Conservation (phyloP, 2,888 invertebrate species). For the Tiliacea citrago region DNA sequence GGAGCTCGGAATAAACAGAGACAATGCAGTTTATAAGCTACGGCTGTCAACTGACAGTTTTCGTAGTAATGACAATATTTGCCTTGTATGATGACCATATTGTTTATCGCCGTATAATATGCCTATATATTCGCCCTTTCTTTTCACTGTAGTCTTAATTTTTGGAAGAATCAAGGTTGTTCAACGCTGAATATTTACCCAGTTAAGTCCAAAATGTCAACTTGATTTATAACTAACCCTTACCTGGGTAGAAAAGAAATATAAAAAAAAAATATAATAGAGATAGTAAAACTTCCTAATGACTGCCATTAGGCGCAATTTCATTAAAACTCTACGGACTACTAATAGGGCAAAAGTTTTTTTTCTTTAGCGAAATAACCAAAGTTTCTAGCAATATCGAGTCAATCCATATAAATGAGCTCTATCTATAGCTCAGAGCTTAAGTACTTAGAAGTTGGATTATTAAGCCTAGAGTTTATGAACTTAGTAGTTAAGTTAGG, state of each 20-base stretch:
- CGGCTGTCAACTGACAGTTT: background rate
- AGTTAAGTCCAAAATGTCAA: background rate
- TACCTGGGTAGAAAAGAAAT: background rate
- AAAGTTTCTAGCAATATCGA: constrained; percentile 38
- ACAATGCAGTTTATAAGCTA: background rate
- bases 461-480: constrained; percentile 28
- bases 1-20: background rate
- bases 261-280: constrained; percentile 14
- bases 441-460: constrained; percentile 27
- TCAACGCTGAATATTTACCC: background rate
- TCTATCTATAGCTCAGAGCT: constrained; percentile 16
- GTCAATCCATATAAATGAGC: constrained; percentile 22
- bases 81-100: too few relatives aligned
- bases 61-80: background rate
- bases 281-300: constrained; percentile 14
- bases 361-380: constrained; percentile 32
- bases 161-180: background rate
- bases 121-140: too few relatives aligned
- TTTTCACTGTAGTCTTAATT: background rate
- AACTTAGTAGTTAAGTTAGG: constrained; percentile 8
- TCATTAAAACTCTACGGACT: constrained; percentile 47
- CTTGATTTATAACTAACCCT: background rate
- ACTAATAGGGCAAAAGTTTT: constrained; percentile 26
- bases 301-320: constrained; percentile 32
- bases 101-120: background rate